Evolutionary conservation across 37 sponge, comb jelly and placozoan genomes (phyloP), one percentile per base, ranked within the genome.

Genomic region (Tethya wilhelma): DNA sequence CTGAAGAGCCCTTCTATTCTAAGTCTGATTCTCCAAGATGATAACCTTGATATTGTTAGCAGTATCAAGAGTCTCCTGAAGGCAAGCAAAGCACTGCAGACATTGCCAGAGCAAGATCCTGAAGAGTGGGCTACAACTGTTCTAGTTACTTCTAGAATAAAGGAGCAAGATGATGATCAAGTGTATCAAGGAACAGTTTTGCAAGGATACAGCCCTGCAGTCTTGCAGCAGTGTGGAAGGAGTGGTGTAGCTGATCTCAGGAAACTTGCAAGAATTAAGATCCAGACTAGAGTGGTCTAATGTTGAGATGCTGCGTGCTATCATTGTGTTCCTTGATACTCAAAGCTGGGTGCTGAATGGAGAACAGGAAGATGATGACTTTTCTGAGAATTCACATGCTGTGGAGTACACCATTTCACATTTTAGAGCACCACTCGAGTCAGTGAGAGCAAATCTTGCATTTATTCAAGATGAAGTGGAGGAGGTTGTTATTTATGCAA

Each of bases 251-350:
- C 77, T 77, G 85, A 84, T 44, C 37, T 77, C 34, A 45, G 67
- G 38, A 28, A 30, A 44, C 71, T 77, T 14, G 49, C 78, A 67
- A 26, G 68, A 76, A 39, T 67, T 84, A 71, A 45, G 71, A 69
- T 77, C 45, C 20, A 69, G 77, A 56, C 77, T 84, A 33, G 77
- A 84, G 38, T 84, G 85, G 85, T 76, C 85, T 38, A 78, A 77
- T 84, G 67, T 57, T 39, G 55, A 78, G 28, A 37, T 85, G 38
- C 60, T 85, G 64, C 19, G 72, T 12, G 41, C 78, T 62, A n/a
- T 62, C 63, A 8, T 23, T 62, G 26, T 79, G 1, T 46, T 79
- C 58, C 37, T 68, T 9, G 80, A 79, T 23, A 79, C 71, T n/a
- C n/a, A n/a, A n/a, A n/a, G n/a, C n/a, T n/a, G n/a, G n/a, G n/a